phyloP scores from a whole-genome alignment of 2,797 vertebrate genomes.

The Philypnodon macrostomus region DNA sequence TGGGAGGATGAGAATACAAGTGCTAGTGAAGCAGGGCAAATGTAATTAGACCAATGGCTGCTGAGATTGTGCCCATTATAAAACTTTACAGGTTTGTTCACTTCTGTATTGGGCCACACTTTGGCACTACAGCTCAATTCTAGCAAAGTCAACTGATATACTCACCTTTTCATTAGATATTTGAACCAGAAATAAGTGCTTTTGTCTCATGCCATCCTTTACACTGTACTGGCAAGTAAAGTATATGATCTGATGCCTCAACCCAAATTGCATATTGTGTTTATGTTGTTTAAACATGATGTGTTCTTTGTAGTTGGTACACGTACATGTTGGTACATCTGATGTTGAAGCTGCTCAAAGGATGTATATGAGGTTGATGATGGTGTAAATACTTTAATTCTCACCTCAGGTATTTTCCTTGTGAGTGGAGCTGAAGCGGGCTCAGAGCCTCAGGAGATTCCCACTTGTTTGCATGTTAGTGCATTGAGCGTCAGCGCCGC shows the following conservation, averaged over 20 bases:
- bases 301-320: constrained; percentile 3
- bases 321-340: constrained; percentile 27
- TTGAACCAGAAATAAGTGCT: no score
- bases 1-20: constrained; percentile 45
- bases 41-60: constrained; percentile 41
- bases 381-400: constrained; percentile 51
- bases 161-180: no score
- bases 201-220: no score
- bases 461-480: constrained; percentile 38
- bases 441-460: constrained; percentile 44
- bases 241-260: neutral
- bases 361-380: constrained; percentile 30
- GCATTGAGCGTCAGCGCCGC: constrained; percentile 36
- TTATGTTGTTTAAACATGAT: constrained; percentile 2
- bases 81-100: neutral
- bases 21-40: constrained; percentile 37
- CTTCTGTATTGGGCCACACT: no score
- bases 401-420: constrained; percentile 48
- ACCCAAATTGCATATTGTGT: no score
- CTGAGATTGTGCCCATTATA: constrained; percentile 32
- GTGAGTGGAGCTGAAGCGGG: constrained; percentile 30
- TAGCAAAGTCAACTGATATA: no score
- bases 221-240: no score
- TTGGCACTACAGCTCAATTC: no score
- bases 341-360: constrained; percentile 16